Percentiles rank a stretch among this genome's conserved stretches.
Conservation (phyloP, 2,888 invertebrate species). For the Acleris literana region DNA sequence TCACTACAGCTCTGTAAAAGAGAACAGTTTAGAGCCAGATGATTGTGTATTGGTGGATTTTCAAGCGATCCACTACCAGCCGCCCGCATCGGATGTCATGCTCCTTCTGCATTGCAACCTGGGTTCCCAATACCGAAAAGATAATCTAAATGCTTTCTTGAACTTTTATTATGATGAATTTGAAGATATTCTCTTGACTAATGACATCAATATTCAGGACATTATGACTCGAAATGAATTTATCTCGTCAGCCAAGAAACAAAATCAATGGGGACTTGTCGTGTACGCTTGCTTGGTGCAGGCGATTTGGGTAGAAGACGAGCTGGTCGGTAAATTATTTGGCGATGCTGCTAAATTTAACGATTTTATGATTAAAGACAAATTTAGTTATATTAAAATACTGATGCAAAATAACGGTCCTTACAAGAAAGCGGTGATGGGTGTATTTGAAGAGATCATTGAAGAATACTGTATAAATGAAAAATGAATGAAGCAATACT, state of each 20-base stretch:
- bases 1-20: conserved; percentile 54
- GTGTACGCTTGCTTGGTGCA: conserved; percentile 81
- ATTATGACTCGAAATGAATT: conserved; percentile 73
- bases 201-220: conserved; percentile 63
- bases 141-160: conserved; percentile 76
- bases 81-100: conserved; percentile 86
- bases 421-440: conserved; percentile 78
- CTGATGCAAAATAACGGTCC: conserved; percentile 78
- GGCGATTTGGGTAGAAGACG: conserved; percentile 79
- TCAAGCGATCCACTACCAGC: conserved; percentile 86
- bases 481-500: neutral
- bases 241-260: conserved; percentile 70
- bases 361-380: conserved; percentile 80
- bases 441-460: conserved; percentile 82
- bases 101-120: conserved; percentile 82
- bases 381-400: conserved; percentile 79
- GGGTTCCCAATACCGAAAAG: conserved; percentile 71
- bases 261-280: conserved; percentile 80
- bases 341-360: conserved; percentile 77
- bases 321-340: conserved; percentile 72
- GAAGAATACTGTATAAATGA: conserved; percentile 65
- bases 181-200: conserved; percentile 60
- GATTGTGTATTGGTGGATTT: conserved; percentile 87
- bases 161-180: conserved; percentile 83
- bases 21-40: conserved; percentile 63